These are phyloP conservation scores for Montipora capitata DNA, from an alignment of 92 coral and sea anemone species.

Conservation along the genomic window DNA sequence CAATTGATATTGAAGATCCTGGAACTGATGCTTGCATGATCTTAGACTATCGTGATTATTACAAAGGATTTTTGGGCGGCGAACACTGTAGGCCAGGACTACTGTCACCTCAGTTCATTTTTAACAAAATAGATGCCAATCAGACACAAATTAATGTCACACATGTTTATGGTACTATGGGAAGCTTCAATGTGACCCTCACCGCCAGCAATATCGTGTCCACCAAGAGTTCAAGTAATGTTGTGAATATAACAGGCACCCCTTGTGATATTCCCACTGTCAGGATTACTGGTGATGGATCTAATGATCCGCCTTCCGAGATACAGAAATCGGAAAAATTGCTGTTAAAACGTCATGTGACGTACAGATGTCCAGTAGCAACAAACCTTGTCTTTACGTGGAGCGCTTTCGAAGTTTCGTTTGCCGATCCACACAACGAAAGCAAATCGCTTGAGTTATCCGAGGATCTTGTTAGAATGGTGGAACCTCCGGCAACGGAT, in stretches of 20 bases:
- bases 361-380: slow-evolving; percentile 87
- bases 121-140: slow-evolving; percentile 38
- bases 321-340: slow-evolving; percentile 77
- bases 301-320: slow-evolving; percentile 63
- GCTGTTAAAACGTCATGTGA: slow-evolving; percentile 63
- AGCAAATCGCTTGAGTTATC: slow-evolving; percentile 69
- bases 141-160: slow-evolving; percentile 51
- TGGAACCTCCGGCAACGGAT: slow-evolving; percentile 55
- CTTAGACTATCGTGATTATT: slow-evolving; percentile 76
- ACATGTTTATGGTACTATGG: slow-evolving; percentile 76
- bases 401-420: slow-evolving; percentile 74
- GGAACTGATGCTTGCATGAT: slow-evolving; percentile 80
- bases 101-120: slow-evolving; percentile 42
- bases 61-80: slow-evolving; percentile 71
- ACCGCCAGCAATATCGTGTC: slow-evolving; percentile 84
- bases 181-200: slow-evolving; percentile 68
- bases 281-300: slow-evolving; percentile 77
- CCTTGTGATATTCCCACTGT: slow-evolving; percentile 86
- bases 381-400: slow-evolving; percentile 79
- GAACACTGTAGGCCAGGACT: slow-evolving; percentile 62
- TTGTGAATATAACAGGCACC: slow-evolving; percentile 70
- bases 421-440: slow-evolving; percentile 59
- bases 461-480: slow-evolving; percentile 30
- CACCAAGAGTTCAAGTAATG: slow-evolving; percentile 27
- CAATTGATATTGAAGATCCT: slow-evolving; percentile 64